Evolutionary conservation across 2,888 invertebrate species (phyloP), one percentile per base, ranked within the genome.

Genomic region (Eilema griseolum): DNA sequence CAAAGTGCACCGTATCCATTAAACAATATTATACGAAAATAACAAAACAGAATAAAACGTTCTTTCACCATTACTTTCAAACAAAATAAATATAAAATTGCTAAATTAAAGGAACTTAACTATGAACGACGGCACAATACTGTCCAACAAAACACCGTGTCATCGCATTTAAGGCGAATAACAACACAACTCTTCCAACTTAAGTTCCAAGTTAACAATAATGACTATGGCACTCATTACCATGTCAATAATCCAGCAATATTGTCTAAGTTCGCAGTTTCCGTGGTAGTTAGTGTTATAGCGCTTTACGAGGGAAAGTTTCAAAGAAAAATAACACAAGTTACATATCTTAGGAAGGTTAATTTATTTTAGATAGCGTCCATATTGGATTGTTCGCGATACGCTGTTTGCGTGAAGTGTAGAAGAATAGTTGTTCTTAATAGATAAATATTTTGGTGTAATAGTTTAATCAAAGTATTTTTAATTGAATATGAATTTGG

Each of bases 281-380:
- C 73, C 65, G 66, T 61, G 67, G 75, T 75, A 71, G 73, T 75
- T 73, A 70, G 56, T 41, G 57, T 74, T 79, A 76, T 67, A 71
- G 75, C 75, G 67, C 56, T 70, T 60, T 28, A 68, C 67, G 62
- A 61, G 67, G 24, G 60, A 64, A 87, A 88, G 76, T 86, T 88
- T 76, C 70, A 10, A 78, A 83, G 86, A 85, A 88, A 88, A 88
- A 87, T 87, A 86, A 83, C 79, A 74, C 72, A 77, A 85, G 78
- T 82, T 82, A 83, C 83, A 85, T 86, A 83, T 82, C 81, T 83
- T 73, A 75, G 79, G 70, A 64, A 68, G 77, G 77, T 81, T 83
- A 84, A 84, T 83, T 85, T 84, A 82, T 82, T 84, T 83, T 77
- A 76, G 77, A 86, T 81, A 74, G 71, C 66, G 37, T 37, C 61